These are phyloP conservation scores for Hetaerina titia DNA, from an alignment of 2,888 invertebrate genomes.

Conservation along the genomic window DNA sequence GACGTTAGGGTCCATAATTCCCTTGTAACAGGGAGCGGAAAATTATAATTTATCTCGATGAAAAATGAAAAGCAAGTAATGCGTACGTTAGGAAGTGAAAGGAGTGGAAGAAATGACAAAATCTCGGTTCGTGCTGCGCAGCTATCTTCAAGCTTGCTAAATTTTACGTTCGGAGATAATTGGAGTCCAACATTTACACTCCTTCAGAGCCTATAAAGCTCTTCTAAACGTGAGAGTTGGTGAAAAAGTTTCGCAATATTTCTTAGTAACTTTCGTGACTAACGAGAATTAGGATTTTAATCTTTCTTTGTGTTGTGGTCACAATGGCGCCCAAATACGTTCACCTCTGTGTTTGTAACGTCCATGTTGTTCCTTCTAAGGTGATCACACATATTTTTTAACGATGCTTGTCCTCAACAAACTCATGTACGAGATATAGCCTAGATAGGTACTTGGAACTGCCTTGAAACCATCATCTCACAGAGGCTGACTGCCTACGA, in stretches of 20 bases:
- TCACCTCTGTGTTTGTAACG: background rate
- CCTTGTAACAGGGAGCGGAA: background rate
- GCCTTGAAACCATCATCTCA: too few relatives aligned
- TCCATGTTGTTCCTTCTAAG: background rate
- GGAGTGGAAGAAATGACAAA: background rate
- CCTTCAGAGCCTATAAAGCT: background rate
- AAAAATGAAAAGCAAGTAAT: background rate
- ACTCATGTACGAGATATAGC: too few relatives aligned
- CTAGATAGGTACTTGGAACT: too few relatives aligned
- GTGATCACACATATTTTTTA: too few relatives aligned
- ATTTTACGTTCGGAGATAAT: background rate
- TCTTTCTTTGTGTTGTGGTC: background rate
- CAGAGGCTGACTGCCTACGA: too few relatives aligned
- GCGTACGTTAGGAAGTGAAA: background rate
- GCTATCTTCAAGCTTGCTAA: background rate
- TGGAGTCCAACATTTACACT: background rate
- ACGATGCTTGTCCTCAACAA: too few relatives aligned
- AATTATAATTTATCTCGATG: background rate
- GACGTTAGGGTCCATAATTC: background rate
- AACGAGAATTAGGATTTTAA: background rate
- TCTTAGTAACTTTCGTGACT: constrained; percentile 1
- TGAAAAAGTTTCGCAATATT: background rate
- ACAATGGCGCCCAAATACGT: background rate
- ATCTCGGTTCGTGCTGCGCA: background rate
- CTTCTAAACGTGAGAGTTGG: background rate